Percentiles rank a stretch among this genome's conserved stretches.
These are phyloP conservation scores for Blera fallax DNA, from an alignment of 2,888 invertebrate species.

Conservation along the genomic window DNA sequence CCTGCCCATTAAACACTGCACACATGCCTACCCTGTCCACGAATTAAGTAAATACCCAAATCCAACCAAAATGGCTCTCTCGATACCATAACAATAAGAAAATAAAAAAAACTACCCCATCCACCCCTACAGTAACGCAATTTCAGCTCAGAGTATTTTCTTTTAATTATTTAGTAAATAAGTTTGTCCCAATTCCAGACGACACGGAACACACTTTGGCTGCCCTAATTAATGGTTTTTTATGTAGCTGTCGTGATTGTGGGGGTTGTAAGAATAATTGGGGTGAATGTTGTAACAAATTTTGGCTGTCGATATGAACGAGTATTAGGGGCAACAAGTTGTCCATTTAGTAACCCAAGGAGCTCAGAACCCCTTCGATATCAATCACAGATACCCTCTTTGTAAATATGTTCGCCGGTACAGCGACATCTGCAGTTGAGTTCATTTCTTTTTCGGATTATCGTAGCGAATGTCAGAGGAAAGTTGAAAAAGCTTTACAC, in stretches of 20 bases:
- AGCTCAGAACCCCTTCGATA: not conserved
- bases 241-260: slow-evolving; percentile 11
- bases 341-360: slow-evolving; percentile 9
- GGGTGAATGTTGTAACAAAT: slow-evolving; percentile 60
- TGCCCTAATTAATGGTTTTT: slow-evolving; percentile 62
- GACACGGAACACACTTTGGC: slow-evolving; percentile 54
- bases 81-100: not conserved
- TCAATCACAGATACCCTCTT: slow-evolving; percentile 6
- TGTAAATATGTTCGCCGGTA: not conserved
- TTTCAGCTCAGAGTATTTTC: slow-evolving; percentile 38
- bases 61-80: slow-evolving; percentile 14
- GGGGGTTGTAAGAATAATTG: slow-evolving; percentile 32
- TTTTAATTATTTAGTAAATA: slow-evolving; percentile 67
- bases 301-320: slow-evolving; percentile 44
- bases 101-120: not conserved
- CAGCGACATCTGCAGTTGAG: slow-evolving; percentile 34
- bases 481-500: slow-evolving; percentile 27
- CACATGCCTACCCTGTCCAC: slow-evolving; percentile 21
- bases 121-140: slow-evolving; percentile 25
- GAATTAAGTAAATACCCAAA: slow-evolving; percentile 25
- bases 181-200: slow-evolving; percentile 52
- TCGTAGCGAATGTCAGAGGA: slow-evolving; percentile 9
- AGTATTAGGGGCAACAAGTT: slow-evolving; percentile 62
- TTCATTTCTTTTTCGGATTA: not conserved
- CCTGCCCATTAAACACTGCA: slow-evolving; percentile 29